Evolutionary conservation across 2,113 vertebrate genomes (phyloP).

Genomic region (Apaloderma vittatum): DNA sequence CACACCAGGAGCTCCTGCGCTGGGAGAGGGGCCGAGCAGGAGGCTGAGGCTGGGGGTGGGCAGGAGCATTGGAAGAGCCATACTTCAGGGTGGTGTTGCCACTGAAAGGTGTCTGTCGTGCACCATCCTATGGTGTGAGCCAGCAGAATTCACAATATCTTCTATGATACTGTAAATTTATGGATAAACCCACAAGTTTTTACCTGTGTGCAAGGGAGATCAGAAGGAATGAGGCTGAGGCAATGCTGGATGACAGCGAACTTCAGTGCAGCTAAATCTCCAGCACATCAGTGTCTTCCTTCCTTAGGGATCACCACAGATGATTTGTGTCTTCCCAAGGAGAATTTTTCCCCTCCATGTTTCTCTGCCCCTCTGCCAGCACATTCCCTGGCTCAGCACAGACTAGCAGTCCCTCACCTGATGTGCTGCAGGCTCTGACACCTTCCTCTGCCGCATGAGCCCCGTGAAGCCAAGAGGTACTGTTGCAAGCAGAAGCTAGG

Average conservation of each 20-base stretch:
- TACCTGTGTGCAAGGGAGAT: neutral
- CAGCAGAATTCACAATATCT: neutral
- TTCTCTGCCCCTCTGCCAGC: neutral
- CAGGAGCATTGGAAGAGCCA: neutral
- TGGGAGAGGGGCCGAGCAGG: neutral
- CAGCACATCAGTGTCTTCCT: neutral
- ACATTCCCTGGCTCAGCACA: neutral
- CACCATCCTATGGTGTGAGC: neutral
- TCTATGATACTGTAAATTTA: neutral
- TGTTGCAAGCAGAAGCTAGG: neutral
- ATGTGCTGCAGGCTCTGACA: neutral
- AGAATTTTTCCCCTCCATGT: neutral
- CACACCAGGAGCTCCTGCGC: neutral
- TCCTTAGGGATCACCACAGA: neutral
- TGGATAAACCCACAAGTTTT: neutral
- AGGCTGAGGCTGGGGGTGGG: neutral
- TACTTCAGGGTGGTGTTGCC: neutral
- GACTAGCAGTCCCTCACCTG: neutral
- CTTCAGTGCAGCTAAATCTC: neutral
- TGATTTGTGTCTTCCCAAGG: neutral
- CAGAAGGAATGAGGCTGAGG: neutral
- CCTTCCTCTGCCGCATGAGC: neutral
- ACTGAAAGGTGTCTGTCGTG: neutral
- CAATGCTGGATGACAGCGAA: neutral
- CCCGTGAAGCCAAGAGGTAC: neutral